phyloP scores from a whole-genome alignment of 2,797 vertebrate genomes.

The Propithecus deckenii region DNA sequence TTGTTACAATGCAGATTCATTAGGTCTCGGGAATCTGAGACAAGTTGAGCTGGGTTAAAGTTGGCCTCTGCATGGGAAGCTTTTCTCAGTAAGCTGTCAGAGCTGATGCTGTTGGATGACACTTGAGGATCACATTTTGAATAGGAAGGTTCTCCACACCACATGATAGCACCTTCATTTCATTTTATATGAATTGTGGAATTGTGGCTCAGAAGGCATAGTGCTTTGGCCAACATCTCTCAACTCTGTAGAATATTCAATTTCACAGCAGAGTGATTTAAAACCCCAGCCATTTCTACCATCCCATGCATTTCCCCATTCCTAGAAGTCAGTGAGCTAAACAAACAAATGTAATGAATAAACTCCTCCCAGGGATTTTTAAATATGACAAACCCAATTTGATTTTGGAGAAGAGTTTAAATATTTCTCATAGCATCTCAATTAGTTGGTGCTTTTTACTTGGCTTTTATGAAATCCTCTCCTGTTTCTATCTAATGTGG shows the following conservation, averaged over 20 bases:
- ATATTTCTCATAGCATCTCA: not conserved
- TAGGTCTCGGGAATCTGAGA: not conserved
- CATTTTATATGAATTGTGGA: not conserved
- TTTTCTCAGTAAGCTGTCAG: not conserved
- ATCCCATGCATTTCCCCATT: not conserved
- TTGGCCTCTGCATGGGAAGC: no score
- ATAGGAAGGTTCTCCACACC: not conserved
- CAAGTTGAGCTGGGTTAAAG: not conserved
- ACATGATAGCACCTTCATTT: not conserved
- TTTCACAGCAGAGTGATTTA: not conserved
- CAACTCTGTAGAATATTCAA: not conserved
- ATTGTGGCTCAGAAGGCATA: not conserved
- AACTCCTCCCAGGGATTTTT: not conserved
- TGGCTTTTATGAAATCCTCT: not conserved
- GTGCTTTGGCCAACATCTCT: not conserved
- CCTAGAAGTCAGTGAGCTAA: not conserved
- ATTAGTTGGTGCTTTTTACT: not conserved
- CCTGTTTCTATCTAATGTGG: not conserved
- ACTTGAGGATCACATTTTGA: not conserved
- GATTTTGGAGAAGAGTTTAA: not conserved
- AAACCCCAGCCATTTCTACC: not conserved
- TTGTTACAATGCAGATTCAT: not conserved
- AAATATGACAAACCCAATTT: not conserved
- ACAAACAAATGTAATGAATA: not conserved
- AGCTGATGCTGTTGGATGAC: no score